Base-by-base conservation (phyloP, 2,888 invertebrate genomes). In the Nomada ferruginata region DNA sequence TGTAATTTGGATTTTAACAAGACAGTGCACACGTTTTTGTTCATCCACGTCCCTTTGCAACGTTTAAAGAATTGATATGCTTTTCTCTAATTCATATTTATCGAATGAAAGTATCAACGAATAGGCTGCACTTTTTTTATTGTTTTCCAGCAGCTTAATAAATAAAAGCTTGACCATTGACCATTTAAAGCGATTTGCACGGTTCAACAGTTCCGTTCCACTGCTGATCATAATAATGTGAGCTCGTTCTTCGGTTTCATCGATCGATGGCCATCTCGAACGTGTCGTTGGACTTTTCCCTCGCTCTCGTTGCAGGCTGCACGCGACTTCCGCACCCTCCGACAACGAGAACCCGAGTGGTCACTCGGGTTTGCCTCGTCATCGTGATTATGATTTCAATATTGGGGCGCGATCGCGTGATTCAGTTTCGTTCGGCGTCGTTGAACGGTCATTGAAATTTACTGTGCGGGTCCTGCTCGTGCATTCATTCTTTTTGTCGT, bases 321-420 rank as follows among this genome's bases (percentile, higher is more conserved):
- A 71, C 55, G 71, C 65, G 72, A 65, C 63, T 57, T 59, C 47
- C 23, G 53, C 64, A 29, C 60, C 20, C 15, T 9, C n/a, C 47
- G 52, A 53, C 66, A 59, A 63, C 26, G 59, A n/a, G 15, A 61
- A n/a, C 13, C 15, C 13, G 61, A 15, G 9, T 29, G 68, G 50
- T 9, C 52, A 52, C 15, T n/a, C 26, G 13, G 59, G 57, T 50
- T 44, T 42, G 66, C 55, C 64, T 71, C 52, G 44, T 13, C 73
- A 18, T 50, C 61, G 29, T 42, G 74, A 68, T 79, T 61, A 72
- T 69, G 74, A 80, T n/a, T 71, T 36, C 18, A n/a, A 9, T 36
- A 15, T 50, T 47, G 65, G 50, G 59, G 61, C 61, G 29, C 10
- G 79, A 79, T 87, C 85, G 82, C 87, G 87, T 87, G 85, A 60